Base-by-base conservation (phyloP, 2,797 vertebrate genomes). In the Chromis chromis region DNA sequence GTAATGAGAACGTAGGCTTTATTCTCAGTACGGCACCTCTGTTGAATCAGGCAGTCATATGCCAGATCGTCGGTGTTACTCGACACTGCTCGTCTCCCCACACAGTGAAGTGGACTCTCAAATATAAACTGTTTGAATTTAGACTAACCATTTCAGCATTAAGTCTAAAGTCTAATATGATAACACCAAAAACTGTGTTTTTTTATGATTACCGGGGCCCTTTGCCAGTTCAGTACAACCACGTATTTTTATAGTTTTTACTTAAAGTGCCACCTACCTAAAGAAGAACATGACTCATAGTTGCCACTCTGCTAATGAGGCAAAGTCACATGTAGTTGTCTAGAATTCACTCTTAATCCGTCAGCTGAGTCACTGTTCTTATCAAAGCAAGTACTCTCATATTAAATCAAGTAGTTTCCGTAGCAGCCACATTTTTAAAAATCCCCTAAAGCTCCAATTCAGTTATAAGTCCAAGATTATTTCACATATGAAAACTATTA, bases 1-100 rank as follows among this genome's bases (percentile, higher is more conserved):
- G 67, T 88, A 85, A 87, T 79, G 79, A 84, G 79, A 73, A 73
- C 55, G 75, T 81, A 63, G 68, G 42, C 68, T 84, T 82, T 65
- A 62, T 76, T 80, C 72, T 70, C 72, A 56, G 4, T 24, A 76
- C 22, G 11, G 74, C 59, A 48, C 61, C 70, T 76, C 64, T 70
- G 74, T 66, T 82, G 55, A 82, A 76, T 58, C 70, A 27, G 76
- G 55, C 66, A 33, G 73, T 77, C 65, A 61, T 86, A 65, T 73
- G 55, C 56, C 72, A 40, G 67, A 79, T 71, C 46, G 73, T 63
- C 78, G 21, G 48, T 65, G 61, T 78, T 81, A 46, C 75, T 81
- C 39, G 61, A 31, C 66, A 31, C 36, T 40, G 54, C 66, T 59
- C 57, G 55, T 79, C 40, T 74, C 72, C 61, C 65, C 31, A 46